phyloP scores from a whole-genome alignment of 2,888 invertebrate species.

The Acronicta leporina region DNA sequence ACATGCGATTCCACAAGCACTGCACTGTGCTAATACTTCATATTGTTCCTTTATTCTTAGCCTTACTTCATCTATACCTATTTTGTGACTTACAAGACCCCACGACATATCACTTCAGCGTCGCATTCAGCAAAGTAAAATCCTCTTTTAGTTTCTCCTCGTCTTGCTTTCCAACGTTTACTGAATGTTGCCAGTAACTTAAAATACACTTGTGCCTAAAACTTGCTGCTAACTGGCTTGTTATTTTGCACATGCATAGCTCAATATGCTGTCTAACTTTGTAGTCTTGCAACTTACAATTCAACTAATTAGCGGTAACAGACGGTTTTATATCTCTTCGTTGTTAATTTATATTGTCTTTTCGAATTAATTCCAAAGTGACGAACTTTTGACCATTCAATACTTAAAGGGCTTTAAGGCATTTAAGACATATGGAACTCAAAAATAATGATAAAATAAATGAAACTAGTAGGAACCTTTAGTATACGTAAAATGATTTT shows the following conservation, averaged over 20 bases:
- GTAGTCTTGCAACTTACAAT: constrained; percentile 29
- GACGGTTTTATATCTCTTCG: constrained; percentile 41
- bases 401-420: too few species aligned
- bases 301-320: constrained; percentile 35
- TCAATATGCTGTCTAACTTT: constrained; percentile 46
- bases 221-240: constrained; percentile 30
- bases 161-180: constrained; percentile 26
- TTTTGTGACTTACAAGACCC: too few species aligned
- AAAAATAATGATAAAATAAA: too few species aligned
- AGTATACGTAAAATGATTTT: not conserved
- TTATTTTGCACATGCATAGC: constrained; percentile 46
- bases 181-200: constrained; percentile 26
- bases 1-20: not conserved
- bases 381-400: not conserved
- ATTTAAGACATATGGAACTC: too few species aligned
- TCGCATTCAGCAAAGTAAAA: constrained; percentile 25
- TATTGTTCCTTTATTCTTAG: constrained; percentile 8
- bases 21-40: not conserved
- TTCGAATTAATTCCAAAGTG: not conserved
- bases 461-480: too few species aligned
- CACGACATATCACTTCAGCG: too few species aligned
- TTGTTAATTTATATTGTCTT: constrained; percentile 22
- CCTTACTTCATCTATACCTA: too few species aligned
- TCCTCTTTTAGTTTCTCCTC: constrained; percentile 16
- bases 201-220: constrained; percentile 30